phyloP scores from a whole-genome alignment of 2,888 invertebrate genomes.

The Cantharis rustica region DNA sequence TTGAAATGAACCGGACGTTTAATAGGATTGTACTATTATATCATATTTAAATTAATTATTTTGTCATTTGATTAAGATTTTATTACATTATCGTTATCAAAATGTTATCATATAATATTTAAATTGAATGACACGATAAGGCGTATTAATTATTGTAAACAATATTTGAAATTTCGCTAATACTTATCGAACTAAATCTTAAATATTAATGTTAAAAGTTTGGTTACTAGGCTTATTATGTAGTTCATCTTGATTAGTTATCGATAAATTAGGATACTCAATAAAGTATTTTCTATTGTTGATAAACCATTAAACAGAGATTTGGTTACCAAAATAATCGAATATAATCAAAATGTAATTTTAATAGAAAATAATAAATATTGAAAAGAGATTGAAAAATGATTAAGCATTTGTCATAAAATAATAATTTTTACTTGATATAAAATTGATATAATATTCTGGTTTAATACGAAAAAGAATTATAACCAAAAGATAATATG shows the following conservation, averaged over 20 bases:
- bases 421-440: background rate
- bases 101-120: background rate
- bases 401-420: background rate
- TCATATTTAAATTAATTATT: background rate
- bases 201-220: background rate
- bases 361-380: background rate
- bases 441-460: background rate
- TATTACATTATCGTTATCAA: background rate
- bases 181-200: background rate
- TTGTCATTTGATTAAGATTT: background rate
- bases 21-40: background rate
- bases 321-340: background rate
- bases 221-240: background rate
- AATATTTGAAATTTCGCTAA: background rate
- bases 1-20: background rate
- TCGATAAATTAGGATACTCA: background rate
- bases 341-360: background rate
- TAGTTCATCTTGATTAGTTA: background rate
- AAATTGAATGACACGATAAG: background rate
- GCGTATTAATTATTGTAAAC: background rate
- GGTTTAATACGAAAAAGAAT: conserved; percentile 1
- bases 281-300: background rate
- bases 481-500: background rate
- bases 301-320: background rate
- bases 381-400: background rate